Base-by-base conservation (phyloP, 2,113 vertebrate species). In the Cichladusa arquata region DNA sequence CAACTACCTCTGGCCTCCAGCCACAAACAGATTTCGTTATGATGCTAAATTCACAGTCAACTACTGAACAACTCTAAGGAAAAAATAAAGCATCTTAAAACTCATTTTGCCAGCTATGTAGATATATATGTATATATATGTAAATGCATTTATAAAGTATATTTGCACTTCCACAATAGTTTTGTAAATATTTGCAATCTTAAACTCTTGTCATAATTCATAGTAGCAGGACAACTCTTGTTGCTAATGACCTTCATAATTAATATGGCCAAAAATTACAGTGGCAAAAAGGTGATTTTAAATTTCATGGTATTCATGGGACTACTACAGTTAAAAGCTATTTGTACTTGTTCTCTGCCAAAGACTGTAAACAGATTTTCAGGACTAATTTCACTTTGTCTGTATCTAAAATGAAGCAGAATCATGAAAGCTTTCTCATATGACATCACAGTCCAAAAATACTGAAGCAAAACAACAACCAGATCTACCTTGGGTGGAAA, bases 1-100 rank as follows among this genome's bases (percentile, higher is more conserved):
- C 48, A 95, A 67, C 81, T 89, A 67, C 67, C 28, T 60, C 64
- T 54, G 74, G 82, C 34, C 58, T 71, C 72, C 78, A 95, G 66
- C 48, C 44, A 89, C 31, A 4, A 16, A 60, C 11, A 76, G 24
- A 7, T 58, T 86, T 91, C 86, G 87, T 92, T 95, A 81, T 3
- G 11, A 44, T 67, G 50, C 36, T 73, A 53, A 86, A 72, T 47
- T 78, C 51, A 81, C 22, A 76, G 33, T 8, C 8, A 86, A 53
- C n/a, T 26, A 58, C 22, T 38, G 9, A 70, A 79, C 7, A 23
- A 11, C 29, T 42, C 40, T 36, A 61, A 74, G 14, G 28, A 80
- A 78, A 86, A 77, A 20, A 40, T 8, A 66, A 64, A 74, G 11
- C 34, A 62, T 23, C 61, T 50, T 82, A 74, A 94, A 84, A 60